Conservation (phyloP, 2,113 vertebrate genomes). For the Ardeotis arabs region DNA sequence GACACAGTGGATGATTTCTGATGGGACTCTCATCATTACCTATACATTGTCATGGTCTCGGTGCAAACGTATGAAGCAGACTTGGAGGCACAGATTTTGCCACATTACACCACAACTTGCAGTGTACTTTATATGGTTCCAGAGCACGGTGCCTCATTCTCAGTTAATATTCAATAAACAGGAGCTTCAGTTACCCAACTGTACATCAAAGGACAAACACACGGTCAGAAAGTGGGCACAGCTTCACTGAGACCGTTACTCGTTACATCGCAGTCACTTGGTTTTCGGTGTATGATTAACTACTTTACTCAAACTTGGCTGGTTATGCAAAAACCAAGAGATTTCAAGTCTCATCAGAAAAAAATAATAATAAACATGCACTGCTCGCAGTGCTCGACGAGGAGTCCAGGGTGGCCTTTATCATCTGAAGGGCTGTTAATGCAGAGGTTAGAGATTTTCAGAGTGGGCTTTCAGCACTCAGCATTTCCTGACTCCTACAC, state of each 20-base stretch:
- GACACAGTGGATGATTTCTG: background rate
- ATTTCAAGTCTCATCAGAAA: background rate
- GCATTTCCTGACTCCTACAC: background rate
- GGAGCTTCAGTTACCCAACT: background rate
- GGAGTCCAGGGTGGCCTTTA: background rate
- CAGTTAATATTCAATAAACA: background rate
- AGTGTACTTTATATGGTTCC: background rate
- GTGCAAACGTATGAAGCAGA: background rate
- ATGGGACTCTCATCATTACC: background rate
- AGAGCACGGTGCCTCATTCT: background rate
- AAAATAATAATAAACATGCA: background rate
- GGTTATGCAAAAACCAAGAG: background rate
- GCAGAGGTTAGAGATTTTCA: background rate
- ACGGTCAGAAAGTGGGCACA: accelerated
- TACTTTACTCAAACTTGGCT: background rate
- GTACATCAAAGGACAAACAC: background rate
- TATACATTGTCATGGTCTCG: background rate
- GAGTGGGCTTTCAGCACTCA: background rate
- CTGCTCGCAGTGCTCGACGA: accelerated
- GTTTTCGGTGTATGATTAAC: background rate
- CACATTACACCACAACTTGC: accelerated
- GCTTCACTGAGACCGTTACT: background rate
- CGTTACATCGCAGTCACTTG: accelerated
- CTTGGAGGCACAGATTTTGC: background rate
- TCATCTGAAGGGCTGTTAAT: background rate